Conservation (phyloP, 2,888 invertebrate genomes). For the Epirrhoe tristata region DNA sequence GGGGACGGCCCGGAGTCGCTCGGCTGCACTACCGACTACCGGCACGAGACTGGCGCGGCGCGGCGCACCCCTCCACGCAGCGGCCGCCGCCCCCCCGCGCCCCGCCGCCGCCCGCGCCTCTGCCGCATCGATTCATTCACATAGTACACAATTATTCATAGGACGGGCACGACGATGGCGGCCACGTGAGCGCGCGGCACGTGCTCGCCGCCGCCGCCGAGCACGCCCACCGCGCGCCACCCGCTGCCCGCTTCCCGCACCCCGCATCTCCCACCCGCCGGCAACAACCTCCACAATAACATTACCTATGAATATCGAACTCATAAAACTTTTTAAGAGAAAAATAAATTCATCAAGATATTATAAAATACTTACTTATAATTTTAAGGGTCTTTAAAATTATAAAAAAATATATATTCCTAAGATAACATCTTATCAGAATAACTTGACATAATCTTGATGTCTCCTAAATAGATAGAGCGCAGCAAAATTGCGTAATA, state of each 20-base stretch:
- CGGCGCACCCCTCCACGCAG: slow-evolving; percentile 78
- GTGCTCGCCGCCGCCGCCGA: slow-evolving; percentile 61
- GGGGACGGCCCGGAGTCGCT: slow-evolving; percentile 87
- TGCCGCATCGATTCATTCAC: slow-evolving; percentile 84
- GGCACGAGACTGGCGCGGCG: slow-evolving; percentile 88
- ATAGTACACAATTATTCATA: slow-evolving; percentile 84
- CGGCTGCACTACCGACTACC: slow-evolving; percentile 89
- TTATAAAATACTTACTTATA: background rate
- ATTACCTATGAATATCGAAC: slow-evolving; percentile 2
- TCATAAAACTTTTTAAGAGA: background rate
- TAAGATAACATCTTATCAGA: slow-evolving; percentile 8
- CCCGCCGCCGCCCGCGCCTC: slow-evolving; percentile 66
- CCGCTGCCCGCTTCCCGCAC: slow-evolving; percentile 49
- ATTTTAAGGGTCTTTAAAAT: background rate
- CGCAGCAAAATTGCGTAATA: slow-evolving; percentile 47
- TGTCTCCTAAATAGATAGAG: slow-evolving; percentile 21
- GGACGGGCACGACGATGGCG: slow-evolving; percentile 75
- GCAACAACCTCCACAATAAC: slow-evolving; percentile 7
- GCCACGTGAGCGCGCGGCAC: slow-evolving; percentile 82
- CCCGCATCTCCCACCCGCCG: slow-evolving; percentile 7
- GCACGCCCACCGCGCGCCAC: slow-evolving; percentile 37
- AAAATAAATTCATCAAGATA: background rate
- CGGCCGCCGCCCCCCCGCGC: slow-evolving; percentile 63
- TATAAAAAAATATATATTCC: slow-evolving; percentile 13
- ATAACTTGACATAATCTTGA: slow-evolving; percentile 25